These are phyloP conservation scores for Chaetodon trifasciatus DNA, from an alignment of 2,797 vertebrate genomes.

Conservation along the genomic window DNA sequence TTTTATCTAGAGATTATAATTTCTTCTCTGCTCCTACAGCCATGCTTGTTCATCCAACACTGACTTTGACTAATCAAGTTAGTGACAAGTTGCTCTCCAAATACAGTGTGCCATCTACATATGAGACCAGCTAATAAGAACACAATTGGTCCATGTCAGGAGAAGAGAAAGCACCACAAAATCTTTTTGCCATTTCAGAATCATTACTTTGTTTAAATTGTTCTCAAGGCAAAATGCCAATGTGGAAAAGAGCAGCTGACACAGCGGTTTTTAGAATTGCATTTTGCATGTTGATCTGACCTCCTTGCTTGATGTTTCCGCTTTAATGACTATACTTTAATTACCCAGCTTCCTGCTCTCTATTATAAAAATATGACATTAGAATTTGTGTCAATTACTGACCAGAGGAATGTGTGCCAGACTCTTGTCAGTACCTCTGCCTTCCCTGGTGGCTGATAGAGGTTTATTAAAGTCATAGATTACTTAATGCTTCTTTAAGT, in stretches of 20 bases:
- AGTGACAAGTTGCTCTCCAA: not conserved
- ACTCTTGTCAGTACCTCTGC: constrained; percentile 24
- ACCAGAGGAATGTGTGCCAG: constrained; percentile 27
- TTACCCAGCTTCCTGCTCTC: constrained; percentile 12
- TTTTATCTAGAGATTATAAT: too few relatives aligned
- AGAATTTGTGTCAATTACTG: constrained; percentile 40
- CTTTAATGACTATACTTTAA: constrained; percentile 23
- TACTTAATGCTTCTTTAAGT: constrained; percentile 45
- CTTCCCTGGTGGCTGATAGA: constrained; percentile 7
- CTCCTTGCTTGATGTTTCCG: constrained; percentile 2
- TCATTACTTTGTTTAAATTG: constrained; percentile 14
- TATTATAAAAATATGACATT: constrained; percentile 34
- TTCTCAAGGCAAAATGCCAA: constrained; percentile 23
- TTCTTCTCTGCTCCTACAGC: not conserved
- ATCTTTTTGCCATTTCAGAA: not conserved
- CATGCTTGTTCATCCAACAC: not conserved
- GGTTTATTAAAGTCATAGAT: constrained; percentile 46
- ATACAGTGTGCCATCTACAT: not conserved
- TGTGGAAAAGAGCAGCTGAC: constrained; percentile 11
- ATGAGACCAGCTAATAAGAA: not conserved
- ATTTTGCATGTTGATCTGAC: constrained; percentile 13
- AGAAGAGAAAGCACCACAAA: not conserved
- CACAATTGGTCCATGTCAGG: not conserved
- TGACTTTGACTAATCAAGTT: not conserved
- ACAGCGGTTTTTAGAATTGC: constrained; percentile 4